Percentiles rank a stretch among this genome's conserved stretches.
Evolutionary conservation across 2,113 vertebrate species (phyloP).

Genomic region (Semicossyphus pulcher): DNA sequence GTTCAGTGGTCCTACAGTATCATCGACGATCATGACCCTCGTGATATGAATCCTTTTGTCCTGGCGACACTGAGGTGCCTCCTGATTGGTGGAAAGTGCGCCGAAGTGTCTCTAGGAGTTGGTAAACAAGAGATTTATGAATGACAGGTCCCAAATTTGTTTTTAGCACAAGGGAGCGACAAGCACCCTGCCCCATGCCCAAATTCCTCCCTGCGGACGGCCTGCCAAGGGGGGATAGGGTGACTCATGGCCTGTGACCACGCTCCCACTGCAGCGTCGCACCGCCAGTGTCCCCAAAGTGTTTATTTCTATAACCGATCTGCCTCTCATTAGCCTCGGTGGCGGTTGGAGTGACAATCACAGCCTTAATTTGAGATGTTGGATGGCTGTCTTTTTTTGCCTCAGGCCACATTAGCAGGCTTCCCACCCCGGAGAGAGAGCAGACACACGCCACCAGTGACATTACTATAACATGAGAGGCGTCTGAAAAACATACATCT

Average conservation of each 20-base stretch:
- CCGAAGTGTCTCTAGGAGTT: slow-evolving; percentile 53
- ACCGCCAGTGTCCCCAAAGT: slow-evolving; percentile 64
- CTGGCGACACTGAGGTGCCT: slow-evolving; percentile 17
- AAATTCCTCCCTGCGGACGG: slow-evolving; percentile 74
- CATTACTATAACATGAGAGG: slow-evolving; percentile 45
- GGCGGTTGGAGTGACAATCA: slow-evolving; percentile 76
- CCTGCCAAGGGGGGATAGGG: slow-evolving; percentile 70
- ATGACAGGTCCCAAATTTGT: slow-evolving; percentile 78
- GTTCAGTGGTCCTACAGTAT: slow-evolving; percentile 5
- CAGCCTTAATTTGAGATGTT: slow-evolving; percentile 79
- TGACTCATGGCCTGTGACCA: slow-evolving; percentile 78
- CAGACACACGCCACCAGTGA: slow-evolving; percentile 45
- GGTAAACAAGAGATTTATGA: slow-evolving; percentile 83
- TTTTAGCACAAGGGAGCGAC: slow-evolving; percentile 78
- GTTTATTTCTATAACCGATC: slow-evolving; percentile 79
- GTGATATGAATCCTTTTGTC: slow-evolving; percentile 23
- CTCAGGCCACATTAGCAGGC: slow-evolving; percentile 70
- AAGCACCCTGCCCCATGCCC: slow-evolving; percentile 72
- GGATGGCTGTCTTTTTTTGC: slow-evolving; percentile 68
- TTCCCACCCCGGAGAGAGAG: slow-evolving; percentile 63
- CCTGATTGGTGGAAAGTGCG: slow-evolving; percentile 51
- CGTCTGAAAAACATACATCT: slow-evolving; percentile 10
- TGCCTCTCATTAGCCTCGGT: slow-evolving; percentile 77
- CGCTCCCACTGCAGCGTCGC: slow-evolving; percentile 68
- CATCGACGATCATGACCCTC: neutral